Evolutionary conservation across 2,888 invertebrate species (phyloP).

Genomic region (Dicyrtomina minuta): DNA sequence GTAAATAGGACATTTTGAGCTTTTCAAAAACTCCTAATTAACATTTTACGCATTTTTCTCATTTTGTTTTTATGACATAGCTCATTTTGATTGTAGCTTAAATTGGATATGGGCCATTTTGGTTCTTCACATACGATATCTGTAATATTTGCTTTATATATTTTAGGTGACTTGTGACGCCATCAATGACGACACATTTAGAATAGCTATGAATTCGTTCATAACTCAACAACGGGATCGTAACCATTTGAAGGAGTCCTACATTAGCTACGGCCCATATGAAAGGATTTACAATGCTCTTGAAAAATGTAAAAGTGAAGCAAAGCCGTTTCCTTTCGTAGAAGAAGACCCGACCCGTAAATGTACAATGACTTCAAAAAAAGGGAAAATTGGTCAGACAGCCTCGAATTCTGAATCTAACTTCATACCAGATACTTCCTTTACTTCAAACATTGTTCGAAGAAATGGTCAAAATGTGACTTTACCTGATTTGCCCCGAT

Average conservation of each 20-base stretch:
- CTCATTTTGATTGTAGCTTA: no score
- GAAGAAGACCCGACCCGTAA: neutral
- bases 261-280: slow-evolving; percentile 29
- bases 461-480: neutral
- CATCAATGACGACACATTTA: slow-evolving; percentile 22
- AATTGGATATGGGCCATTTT: no score
- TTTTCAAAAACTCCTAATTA: no score
- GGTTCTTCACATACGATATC: no score
- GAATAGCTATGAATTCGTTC: slow-evolving; percentile 34
- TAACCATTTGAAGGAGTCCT: slow-evolving; percentile 33
- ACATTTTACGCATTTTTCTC: no score
- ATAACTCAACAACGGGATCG: slow-evolving; percentile 28
- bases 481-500: neutral
- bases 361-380: no score
- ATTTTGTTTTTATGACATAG: no score
- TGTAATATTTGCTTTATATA: neutral
- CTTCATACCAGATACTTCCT: neutral
- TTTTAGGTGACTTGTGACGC: slow-evolving; percentile 30
- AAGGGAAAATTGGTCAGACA: neutral
- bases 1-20: neutral
- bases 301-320: slow-evolving; percentile 28
- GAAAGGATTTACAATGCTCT: slow-evolving; percentile 29
- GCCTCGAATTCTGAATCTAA: neutral
- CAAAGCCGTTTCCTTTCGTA: slow-evolving; percentile 19
- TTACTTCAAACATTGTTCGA: neutral